A percentile compares a stretch with the other conserved stretches of the same genome.
Conservation (phyloP, 2,888 invertebrate genomes). For the Bibio marci region DNA sequence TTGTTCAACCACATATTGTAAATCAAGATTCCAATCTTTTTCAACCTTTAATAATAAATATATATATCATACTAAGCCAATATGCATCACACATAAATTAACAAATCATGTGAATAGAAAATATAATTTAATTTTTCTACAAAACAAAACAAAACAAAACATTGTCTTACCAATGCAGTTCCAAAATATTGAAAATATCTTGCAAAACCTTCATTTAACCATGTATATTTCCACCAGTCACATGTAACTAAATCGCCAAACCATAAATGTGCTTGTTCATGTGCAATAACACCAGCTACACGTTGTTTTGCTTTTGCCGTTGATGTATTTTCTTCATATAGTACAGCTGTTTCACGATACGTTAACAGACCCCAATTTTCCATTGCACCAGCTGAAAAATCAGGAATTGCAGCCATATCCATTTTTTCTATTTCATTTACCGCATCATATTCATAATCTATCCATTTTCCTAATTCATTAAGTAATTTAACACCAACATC, state of each 20-base stretch:
- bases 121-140: no score
- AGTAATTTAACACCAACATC: slow-evolving; percentile 39
- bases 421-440: slow-evolving; percentile 47
- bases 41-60: slow-evolving; percentile 44
- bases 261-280: slow-evolving; percentile 39
- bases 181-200: slow-evolving; percentile 54
- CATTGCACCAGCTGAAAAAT: slow-evolving; percentile 76
- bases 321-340: slow-evolving; percentile 43
- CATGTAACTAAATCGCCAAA: slow-evolving; percentile 42
- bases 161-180: slow-evolving; percentile 28
- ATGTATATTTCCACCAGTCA: slow-evolving; percentile 39
- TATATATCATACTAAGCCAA: no score
- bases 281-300: slow-evolving; percentile 37
- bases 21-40: slow-evolving; percentile 40
- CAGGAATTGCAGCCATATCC: slow-evolving; percentile 71
- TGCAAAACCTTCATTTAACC: slow-evolving; percentile 48
- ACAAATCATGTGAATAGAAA: no score
- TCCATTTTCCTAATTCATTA: slow-evolving; percentile 36
- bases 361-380: slow-evolving; percentile 79
- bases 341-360: slow-evolving; percentile 49
- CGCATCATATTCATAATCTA: slow-evolving; percentile 35
- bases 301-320: slow-evolving; percentile 39
- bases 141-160: no score
- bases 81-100: no score
- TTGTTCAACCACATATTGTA: slow-evolving; percentile 53